A percentile compares a stretch with the other conserved stretches of the same genome.
Evolutionary conservation across 2,113 vertebrate genomes (phyloP).

Genomic region (Steatornis caripensis): DNA sequence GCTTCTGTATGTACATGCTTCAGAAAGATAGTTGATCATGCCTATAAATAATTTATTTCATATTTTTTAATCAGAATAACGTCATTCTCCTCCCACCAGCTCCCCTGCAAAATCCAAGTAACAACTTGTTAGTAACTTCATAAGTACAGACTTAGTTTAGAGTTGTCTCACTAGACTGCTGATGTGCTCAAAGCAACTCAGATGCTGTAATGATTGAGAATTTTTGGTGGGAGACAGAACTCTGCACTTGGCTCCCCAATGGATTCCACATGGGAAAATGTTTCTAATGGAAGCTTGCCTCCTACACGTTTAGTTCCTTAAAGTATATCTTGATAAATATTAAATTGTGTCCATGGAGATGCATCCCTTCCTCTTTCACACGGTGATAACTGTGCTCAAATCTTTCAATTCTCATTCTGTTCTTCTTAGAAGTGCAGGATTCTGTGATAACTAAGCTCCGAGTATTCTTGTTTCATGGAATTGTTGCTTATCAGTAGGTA

Average conservation of each 20-base stretch:
- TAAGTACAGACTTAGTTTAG: neutral
- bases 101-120: neutral
- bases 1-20: neutral
- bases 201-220: neutral
- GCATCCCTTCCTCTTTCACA: neutral
- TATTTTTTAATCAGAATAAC: neutral
- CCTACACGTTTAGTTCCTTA: neutral
- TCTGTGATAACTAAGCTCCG: neutral
- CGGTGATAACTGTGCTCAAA: neutral
- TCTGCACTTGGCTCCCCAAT: neutral
- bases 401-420: neutral
- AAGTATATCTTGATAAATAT: neutral
- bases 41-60: neutral
- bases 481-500: neutral
- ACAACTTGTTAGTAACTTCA: neutral
- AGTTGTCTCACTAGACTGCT: neutral
- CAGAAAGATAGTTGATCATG: neutral
- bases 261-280: neutral
- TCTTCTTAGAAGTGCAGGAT: neutral
- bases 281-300: neutral
- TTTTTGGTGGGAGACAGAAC: neutral
- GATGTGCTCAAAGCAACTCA: neutral
- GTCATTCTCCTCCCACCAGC: neutral
- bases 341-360: neutral
- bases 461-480: neutral